A percentile compares a stretch with the other conserved stretches of the same genome.
Evolutionary conservation across 2,888 invertebrate species (phyloP).

Genomic region (Helobdella robusta): DNA sequence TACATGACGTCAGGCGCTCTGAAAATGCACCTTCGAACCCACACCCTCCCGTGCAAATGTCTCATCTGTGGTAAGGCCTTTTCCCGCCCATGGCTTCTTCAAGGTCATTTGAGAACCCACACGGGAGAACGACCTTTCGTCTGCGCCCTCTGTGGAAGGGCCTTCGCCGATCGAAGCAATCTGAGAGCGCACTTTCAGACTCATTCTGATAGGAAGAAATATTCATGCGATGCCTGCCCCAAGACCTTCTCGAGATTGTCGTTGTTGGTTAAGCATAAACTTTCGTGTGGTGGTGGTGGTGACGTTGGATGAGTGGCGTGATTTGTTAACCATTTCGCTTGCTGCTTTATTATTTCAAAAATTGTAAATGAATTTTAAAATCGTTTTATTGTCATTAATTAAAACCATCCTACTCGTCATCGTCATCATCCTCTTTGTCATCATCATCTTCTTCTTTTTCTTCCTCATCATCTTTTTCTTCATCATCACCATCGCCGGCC

Average conservation of each 20-base stretch:
- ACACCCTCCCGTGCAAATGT: slow-evolving; percentile 92
- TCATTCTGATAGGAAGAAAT: slow-evolving; percentile 92
- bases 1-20: slow-evolving; percentile 88
- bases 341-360: no score
- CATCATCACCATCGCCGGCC: no score
- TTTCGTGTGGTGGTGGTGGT: slow-evolving; percentile 3
- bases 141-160: slow-evolving; percentile 84
- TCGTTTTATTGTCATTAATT: no score
- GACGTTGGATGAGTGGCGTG: neutral
- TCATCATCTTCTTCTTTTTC: no score
- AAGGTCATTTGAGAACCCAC: slow-evolving; percentile 93
- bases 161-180: slow-evolving; percentile 92
- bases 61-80: slow-evolving; percentile 92
- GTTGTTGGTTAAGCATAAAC: slow-evolving; percentile 82
- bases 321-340: no score
- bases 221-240: slow-evolving; percentile 80
- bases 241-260: slow-evolving; percentile 98
- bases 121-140: slow-evolving; percentile 95
- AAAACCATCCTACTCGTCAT: no score
- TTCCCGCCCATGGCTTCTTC: slow-evolving; percentile 88
- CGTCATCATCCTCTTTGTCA: no score
- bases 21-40: slow-evolving; percentile 96
- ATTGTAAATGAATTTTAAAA: no score
- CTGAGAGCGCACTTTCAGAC: slow-evolving; percentile 91
- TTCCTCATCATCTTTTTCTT: no score